Conservation (phyloP, 2,888 invertebrate genomes). For the Pterostichus madidus region DNA sequence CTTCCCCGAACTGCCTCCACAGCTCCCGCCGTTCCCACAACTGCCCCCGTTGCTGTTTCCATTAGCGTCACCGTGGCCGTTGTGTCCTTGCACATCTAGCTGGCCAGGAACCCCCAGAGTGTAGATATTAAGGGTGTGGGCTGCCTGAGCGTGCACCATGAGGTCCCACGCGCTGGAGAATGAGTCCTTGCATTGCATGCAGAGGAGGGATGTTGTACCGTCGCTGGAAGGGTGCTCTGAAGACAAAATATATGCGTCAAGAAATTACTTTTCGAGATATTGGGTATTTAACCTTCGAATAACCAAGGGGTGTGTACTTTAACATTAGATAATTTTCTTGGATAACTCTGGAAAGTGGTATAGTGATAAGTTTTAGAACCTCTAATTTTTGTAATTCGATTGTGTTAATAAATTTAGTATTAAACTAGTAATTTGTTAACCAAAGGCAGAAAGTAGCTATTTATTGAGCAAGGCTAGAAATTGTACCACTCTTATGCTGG, state of each 20-base stretch:
- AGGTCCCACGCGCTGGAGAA: conserved; percentile 84
- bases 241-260: background rate
- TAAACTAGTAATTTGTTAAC: no score
- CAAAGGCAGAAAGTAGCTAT: no score
- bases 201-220: conserved; percentile 77
- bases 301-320: no score
- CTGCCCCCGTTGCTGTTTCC: conserved; percentile 11
- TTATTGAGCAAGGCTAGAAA: no score
- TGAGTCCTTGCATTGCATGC: conserved; percentile 84
- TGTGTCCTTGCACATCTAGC: conserved; percentile 3
- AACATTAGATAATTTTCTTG: no score
- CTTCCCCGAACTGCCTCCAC: conserved; percentile 16
- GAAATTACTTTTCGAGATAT: no score
- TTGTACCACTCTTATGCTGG: no score
- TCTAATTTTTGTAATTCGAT: no score
- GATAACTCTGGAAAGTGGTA: no score
- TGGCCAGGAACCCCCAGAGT: conserved; percentile 78
- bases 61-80: conserved; percentile 70
- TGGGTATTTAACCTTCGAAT: no score
- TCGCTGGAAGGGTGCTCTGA: conserved; percentile 4
- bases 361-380: no score
- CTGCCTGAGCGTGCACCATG: conserved; percentile 84
- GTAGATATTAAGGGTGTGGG: conserved; percentile 85
- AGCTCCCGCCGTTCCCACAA: background rate
- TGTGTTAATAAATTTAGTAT: no score